Percentiles rank a stretch among this genome's conserved stretches.
Evolutionary conservation across 2,888 invertebrate genomes (phyloP).

Genomic region (Metallyticus violacea): DNA sequence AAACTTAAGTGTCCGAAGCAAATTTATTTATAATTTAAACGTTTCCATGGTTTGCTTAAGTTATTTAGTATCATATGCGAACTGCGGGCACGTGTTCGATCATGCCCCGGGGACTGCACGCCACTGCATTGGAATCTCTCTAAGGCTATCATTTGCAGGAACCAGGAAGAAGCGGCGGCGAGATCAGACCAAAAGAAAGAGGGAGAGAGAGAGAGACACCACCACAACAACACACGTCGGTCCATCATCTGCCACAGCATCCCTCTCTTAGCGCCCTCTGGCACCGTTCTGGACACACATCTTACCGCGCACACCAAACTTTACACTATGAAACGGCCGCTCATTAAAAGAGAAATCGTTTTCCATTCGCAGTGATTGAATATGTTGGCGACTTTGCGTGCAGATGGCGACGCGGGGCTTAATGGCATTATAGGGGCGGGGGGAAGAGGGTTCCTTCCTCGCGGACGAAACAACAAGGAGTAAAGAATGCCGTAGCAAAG

Average conservation of each 20-base stretch:
- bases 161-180: constrained; percentile 9
- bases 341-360: constrained; percentile 3
- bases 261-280: neutral
- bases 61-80: too few species aligned
- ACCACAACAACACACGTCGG: neutral
- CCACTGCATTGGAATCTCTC: neutral
- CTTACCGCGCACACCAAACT: neutral
- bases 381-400: neutral
- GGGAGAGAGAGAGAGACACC: neutral
- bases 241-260: neutral
- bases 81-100: too few species aligned
- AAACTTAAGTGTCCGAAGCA: too few species aligned
- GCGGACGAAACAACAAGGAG: too few species aligned
- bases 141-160: constrained; percentile 10
- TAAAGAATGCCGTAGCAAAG: neutral
- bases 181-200: neutral
- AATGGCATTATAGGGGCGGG: neutral
- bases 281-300: neutral
- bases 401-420: neutral
- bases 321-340: neutral
- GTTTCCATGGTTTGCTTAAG: too few species aligned
- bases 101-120: neutral
- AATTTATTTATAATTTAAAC: too few species aligned
- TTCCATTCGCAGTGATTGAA: neutral
- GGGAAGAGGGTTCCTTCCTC: neutral